Evolutionary conservation across 2,888 invertebrate genomes (phyloP).

Genomic region (Phortica okadai): DNA sequence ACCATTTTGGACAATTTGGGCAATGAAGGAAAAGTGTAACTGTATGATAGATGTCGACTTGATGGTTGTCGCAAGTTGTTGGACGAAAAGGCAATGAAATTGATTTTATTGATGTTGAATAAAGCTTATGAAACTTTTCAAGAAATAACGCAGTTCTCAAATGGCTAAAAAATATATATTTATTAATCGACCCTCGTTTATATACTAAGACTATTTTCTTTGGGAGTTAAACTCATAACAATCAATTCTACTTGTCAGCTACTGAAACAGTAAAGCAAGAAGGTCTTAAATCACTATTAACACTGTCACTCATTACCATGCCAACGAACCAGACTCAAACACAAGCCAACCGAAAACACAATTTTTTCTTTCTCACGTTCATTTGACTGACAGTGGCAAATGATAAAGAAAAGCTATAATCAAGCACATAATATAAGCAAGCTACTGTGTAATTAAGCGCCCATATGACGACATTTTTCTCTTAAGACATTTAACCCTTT

Average conservation of each 20-base stretch:
- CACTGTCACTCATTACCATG: slow-evolving; percentile 2
- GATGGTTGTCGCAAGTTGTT: no score
- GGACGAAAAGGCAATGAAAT: no score
- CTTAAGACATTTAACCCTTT: slow-evolving; percentile 31
- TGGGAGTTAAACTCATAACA: no score
- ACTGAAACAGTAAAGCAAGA: background rate
- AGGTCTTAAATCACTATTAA: background rate
- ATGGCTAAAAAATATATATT: no score
- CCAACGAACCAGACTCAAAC: background rate
- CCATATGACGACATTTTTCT: slow-evolving; percentile 34
- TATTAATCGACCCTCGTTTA: no score
- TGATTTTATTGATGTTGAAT: no score
- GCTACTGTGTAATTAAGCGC: slow-evolving; percentile 47
- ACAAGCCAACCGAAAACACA: background rate
- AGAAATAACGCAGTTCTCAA: no score
- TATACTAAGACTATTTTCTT: no score
- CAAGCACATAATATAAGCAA: slow-evolving; percentile 28
- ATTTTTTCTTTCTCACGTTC: slow-evolving; percentile 13
- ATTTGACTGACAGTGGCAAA: background rate
- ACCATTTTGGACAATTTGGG: no score
- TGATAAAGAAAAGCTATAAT: background rate
- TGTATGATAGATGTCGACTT: no score
- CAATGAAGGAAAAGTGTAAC: no score
- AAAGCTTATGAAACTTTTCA: no score
- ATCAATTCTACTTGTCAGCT: background rate